These are phyloP conservation scores for Phylloscopus whistleri DNA, from an alignment of 2,113 vertebrate genomes.

Conservation along the genomic window DNA sequence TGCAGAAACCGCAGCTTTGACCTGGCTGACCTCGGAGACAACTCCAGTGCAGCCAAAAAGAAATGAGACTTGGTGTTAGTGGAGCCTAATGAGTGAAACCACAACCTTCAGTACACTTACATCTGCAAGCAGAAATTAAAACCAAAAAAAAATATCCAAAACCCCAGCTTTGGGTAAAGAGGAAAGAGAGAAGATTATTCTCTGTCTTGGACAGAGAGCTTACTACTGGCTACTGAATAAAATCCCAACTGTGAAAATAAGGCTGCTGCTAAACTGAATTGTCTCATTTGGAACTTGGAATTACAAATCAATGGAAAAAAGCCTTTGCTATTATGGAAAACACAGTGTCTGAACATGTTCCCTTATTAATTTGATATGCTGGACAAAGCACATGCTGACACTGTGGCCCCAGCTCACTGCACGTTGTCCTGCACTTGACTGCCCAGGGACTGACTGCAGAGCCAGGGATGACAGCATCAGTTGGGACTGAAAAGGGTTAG, in stretches of 20 bases:
- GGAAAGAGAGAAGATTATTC: neutral
- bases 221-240: neutral
- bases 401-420: neutral
- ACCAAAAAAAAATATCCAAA: neutral
- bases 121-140: neutral
- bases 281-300: neutral
- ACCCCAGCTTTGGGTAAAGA: fast-evolving
- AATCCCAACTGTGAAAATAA: neutral
- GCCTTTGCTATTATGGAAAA: neutral
- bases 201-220: neutral
- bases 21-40: neutral
- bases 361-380: neutral
- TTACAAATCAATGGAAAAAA: neutral
- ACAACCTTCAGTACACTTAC: neutral
- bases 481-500: neutral
- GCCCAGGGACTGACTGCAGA: neutral
- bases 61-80: neutral
- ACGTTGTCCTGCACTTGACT: fast-evolving
- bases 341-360: neutral
- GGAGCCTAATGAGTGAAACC: neutral
- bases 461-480: neutral
- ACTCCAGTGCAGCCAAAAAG: neutral
- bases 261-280: neutral
- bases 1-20: neutral
- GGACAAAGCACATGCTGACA: neutral